Base-by-base conservation (phyloP, 2,113 vertebrate genomes). In the Ascaphus truei region DNA sequence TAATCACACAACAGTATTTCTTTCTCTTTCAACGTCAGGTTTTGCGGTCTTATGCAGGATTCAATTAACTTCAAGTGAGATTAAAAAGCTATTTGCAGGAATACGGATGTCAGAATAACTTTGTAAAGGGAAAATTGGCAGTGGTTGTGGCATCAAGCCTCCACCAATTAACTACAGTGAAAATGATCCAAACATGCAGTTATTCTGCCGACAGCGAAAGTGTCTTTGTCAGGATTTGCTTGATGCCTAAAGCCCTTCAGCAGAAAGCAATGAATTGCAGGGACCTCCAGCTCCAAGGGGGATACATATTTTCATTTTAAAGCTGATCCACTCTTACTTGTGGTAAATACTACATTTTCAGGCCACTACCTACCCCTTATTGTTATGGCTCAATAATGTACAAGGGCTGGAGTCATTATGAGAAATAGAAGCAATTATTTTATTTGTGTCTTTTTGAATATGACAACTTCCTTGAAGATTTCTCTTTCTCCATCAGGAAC, bases 101-200 rank as follows among this genome's bases (percentile, higher is more conserved):
- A 31, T 56, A 43, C 20, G 8, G 27, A 45, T 56, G 52, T 57
- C 64, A 56, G 20, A 39, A 45, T 45, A 43, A 67, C 25, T 67
- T 57, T 67, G 39, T 34, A 33, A 67, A 67, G 22, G 15, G 43
- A 67, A 43, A 57, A 56, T 57, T 67, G 64, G 63, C 48, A 65
- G 27, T 47, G 9, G 31, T 53, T 39, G 16, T 66, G 50, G 33
- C 64, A 56, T 57, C 51, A 33, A 33, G 64, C 37, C 64, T 55
- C 51, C 13, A 67, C 27, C 64, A 56, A 67, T 67, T 67, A 67
- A 33, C 64, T 45, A 57, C 64, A 56, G 23, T 16, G 27, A 73
- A 55, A 62, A 26, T 18, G 55, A 68, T 68, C 57, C 72, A 39
- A 62, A 37, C 31, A 60, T 39, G 52, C 64, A 55, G 31, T 61